A percentile compares a stretch with the other conserved stretches of the same genome.
phyloP scores from a whole-genome alignment of 1,140 invertebrate genomes.

The Drosophila kepulauana region DNA sequence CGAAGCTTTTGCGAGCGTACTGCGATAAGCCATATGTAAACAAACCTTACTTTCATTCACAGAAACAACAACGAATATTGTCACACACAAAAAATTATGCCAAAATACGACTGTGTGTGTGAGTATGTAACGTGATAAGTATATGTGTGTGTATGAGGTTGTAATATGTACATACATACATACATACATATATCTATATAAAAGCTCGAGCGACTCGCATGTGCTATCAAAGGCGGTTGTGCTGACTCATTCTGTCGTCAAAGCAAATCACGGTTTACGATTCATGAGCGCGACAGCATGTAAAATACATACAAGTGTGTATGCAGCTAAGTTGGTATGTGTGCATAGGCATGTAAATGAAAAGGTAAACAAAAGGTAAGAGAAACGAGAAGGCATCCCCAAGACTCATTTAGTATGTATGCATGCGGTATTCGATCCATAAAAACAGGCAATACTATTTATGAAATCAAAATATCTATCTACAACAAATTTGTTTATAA shows the following conservation, averaged over 20 bases:
- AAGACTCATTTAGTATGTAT: conserved; percentile 6
- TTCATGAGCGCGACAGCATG: conserved; percentile 12
- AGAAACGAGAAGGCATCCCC: background rate
- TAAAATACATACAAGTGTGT: background rate
- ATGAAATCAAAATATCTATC: background rate
- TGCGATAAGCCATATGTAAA: conserved; percentile 70
- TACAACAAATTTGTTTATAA: conserved; percentile 3
- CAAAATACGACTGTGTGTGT: conserved; percentile 7
- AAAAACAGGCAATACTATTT: conserved; percentile 3
- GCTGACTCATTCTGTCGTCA: conserved; percentile 28
- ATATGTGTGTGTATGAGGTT: conserved; percentile 8
- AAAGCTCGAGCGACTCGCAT: conserved; percentile 24
- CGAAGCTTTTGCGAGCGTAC: conserved; percentile 41
- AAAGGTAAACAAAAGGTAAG: conserved; percentile 20
- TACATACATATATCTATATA: conserved; percentile 3
- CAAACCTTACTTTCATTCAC: conserved; percentile 80
- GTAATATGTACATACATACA: conserved; percentile 5
- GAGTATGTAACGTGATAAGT: background rate
- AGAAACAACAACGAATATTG: conserved; percentile 69
- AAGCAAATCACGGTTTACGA: conserved; percentile 26
- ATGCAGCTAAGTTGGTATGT: background rate
- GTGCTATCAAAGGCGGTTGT: conserved; percentile 12
- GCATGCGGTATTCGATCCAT: background rate
- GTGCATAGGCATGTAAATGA: conserved; percentile 4
- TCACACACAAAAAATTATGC: conserved; percentile 33